Evolutionary conservation across 1,140 invertebrate genomes (phyloP).

Genomic region (Tetragonula clypearis): DNA sequence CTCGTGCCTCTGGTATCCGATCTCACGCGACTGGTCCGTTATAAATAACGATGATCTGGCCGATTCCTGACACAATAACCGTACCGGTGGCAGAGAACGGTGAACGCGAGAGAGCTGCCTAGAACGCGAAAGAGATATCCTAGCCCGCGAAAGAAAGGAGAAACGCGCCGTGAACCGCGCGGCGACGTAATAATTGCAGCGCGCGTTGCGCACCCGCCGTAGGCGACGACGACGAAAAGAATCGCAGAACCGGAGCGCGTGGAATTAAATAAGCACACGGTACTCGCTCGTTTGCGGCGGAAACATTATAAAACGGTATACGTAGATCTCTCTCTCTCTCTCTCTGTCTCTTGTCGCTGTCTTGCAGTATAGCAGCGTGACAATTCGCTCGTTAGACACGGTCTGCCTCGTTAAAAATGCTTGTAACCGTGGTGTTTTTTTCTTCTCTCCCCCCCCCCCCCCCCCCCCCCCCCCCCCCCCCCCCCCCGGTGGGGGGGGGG

Average conservation of each 20-base stretch:
- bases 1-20: neutral
- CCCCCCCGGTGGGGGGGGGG: no score
- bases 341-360: neutral
- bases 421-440: neutral
- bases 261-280: conserved; percentile 4
- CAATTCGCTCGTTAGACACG: conserved; percentile 25
- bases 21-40: conserved; percentile 38
- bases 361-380: neutral
- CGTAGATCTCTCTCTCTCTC: neutral
- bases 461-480: no score
- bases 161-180: no score
- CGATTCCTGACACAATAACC: conserved; percentile 53
- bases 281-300: neutral
- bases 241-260: neutral
- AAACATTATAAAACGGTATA: conserved; percentile 12
- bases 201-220: neutral
- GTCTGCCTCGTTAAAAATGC: conserved; percentile 20
- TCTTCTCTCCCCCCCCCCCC: no score
- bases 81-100: neutral
- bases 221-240: conserved; percentile 18
- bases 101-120: no score
- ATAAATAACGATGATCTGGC: conserved; percentile 32
- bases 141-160: no score
- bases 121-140: no score
- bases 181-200: conserved; percentile 20